Evolutionary conservation across 2,797 vertebrate genomes (phyloP), one percentile per base, ranked within the genome.

Genomic region (Chiloscyllium punctatum): DNA sequence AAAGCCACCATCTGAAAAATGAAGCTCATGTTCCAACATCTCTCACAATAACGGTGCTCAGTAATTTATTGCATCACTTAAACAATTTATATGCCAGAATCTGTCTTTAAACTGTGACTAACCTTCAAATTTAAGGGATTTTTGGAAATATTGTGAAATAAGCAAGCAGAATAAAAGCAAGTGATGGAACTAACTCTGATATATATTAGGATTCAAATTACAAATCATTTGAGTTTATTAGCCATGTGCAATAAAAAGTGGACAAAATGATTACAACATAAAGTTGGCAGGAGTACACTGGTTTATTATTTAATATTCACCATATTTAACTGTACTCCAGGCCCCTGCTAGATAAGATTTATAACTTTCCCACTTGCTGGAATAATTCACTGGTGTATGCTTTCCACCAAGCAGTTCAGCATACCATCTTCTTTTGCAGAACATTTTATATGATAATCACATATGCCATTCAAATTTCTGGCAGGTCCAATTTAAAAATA

Each of bases 211-310:
- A 88, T 62, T 91, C 15, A n/a, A 91, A n/a, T 91, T 53, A 3
- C 27, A 95, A 95, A 51, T 69, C 30, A 77, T 77, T 95, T 74
- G 48, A 95, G 71, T 66, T 95, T 53, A 95, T 74, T 74, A 77
- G 77, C 94, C 71, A 77, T 77, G 71, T 95, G 71, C 71, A 77
- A 95, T 95, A 74, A 95, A 95, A 95, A 74, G 69, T 51, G 21
- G 71, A 77, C 94, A 77, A 95, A 92, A 77, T 53, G 27, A 95
- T 77, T 57, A 53, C 94, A 77, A 30, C 51, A 95, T 21, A 95
- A 77, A 95, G 48, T n/a, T 95, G 94, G 94, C 94, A 94, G 94
- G 69, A 51, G 48, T 21, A 27, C 27, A 74, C 42, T 74, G 30
- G 69, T 95, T 53, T 95, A 48, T 74, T 74, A 77, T 95, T 95